Evolutionary conservation across 2,888 invertebrate genomes (phyloP).

Genomic region (Xestoiulus laeticollis): DNA sequence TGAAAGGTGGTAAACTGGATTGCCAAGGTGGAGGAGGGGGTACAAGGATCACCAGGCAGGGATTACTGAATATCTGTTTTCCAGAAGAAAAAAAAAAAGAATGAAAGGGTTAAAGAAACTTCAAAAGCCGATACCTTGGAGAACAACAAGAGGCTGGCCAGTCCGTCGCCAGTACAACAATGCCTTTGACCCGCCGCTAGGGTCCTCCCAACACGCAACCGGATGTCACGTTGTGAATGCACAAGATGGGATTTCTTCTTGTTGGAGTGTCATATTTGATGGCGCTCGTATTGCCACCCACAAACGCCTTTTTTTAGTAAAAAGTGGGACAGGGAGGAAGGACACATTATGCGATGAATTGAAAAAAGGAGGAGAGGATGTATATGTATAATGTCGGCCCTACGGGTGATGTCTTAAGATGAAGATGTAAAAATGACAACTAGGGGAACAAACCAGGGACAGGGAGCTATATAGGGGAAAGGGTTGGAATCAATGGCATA

Average conservation of each 20-base stretch:
- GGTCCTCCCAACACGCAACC: not conserved
- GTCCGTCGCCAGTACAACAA: not conserved
- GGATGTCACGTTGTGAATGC: not conserved
- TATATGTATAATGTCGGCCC: not conserved
- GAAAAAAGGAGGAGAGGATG: not conserved
- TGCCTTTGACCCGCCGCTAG: not conserved
- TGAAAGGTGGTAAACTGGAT: not conserved
- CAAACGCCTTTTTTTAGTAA: not conserved
- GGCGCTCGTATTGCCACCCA: not conserved
- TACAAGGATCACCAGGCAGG: not conserved
- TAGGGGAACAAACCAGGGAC: not conserved
- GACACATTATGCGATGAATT: not conserved
- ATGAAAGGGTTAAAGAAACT: not conserved
- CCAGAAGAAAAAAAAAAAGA: not conserved
- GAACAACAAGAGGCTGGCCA: slow-evolving; percentile 2
- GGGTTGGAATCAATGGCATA: not conserved
- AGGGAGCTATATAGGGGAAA: not conserved
- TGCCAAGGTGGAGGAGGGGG: not conserved
- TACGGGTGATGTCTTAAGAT: not conserved
- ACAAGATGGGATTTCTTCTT: not conserved
- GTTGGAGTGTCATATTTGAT: not conserved
- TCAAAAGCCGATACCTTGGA: not conserved
- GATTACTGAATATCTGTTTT: not conserved
- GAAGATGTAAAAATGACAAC: slow-evolving; percentile 11
- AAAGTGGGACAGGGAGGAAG: not conserved